Percentiles rank a stretch among this genome's conserved stretches.
Evolutionary conservation across 1,140 invertebrate genomes (phyloP).

Genomic region (Leptopilina boulardi): DNA sequence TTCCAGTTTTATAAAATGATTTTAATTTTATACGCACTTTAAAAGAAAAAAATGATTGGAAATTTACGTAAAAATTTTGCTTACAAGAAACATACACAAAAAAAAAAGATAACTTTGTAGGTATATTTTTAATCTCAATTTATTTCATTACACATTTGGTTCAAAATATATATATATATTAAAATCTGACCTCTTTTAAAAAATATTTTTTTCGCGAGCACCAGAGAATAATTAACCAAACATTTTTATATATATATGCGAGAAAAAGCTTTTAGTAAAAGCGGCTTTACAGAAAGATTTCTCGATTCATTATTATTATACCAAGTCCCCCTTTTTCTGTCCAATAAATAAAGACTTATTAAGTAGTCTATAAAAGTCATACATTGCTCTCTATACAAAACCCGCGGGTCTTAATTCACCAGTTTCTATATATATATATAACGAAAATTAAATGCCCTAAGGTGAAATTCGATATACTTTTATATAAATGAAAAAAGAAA

Average conservation of each 20-base stretch:
- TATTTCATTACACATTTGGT: not conserved
- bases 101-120: not conserved
- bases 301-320: not conserved
- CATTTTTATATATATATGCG: not conserved
- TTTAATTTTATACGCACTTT: not conserved
- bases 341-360: not conserved
- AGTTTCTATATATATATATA: not conserved
- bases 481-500: not conserved
- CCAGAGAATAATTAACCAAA: not conserved
- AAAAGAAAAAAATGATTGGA: not conserved
- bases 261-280: not conserved
- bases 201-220: not conserved
- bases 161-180: not conserved
- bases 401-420: not conserved
- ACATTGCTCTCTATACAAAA: not conserved
- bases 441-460: not conserved
- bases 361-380: slow-evolving; percentile 2
- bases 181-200: not conserved
- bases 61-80: not conserved
- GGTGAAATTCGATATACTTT: not conserved
- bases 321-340: not conserved
- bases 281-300: not conserved
- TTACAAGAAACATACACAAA: not conserved
- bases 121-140: not conserved
- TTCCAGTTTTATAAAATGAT: not conserved